Percentiles rank a stretch among this genome's conserved stretches.
Conservation (phyloP, 2,113 vertebrate species). For the Apus apus region DNA sequence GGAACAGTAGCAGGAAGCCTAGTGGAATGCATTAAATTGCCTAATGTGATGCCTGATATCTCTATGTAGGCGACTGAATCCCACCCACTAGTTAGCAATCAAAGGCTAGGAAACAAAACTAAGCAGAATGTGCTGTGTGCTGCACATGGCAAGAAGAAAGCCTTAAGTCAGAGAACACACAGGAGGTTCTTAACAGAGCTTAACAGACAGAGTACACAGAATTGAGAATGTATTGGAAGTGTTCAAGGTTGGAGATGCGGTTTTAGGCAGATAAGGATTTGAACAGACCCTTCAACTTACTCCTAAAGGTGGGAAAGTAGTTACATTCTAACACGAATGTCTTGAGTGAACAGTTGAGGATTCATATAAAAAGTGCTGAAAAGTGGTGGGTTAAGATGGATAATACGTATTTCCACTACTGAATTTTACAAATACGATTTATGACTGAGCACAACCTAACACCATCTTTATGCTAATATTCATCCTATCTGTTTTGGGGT, state of each 20-base stretch:
- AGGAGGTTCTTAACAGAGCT: neutral
- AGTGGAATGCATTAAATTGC: neutral
- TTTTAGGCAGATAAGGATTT: neutral
- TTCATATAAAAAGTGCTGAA: neutral
- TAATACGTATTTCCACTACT: neutral
- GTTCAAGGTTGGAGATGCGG: neutral
- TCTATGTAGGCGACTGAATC: neutral
- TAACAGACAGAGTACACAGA: neutral
- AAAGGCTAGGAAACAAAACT: neutral
- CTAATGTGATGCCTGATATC: neutral
- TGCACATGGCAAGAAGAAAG: neutral
- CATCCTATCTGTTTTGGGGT: neutral
- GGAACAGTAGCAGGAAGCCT: neutral
- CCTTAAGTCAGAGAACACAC: neutral
- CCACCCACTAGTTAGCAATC: neutral
- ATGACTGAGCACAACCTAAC: neutral
- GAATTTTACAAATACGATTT: neutral
- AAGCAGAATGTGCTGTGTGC: neutral
- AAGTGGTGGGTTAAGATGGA: neutral
- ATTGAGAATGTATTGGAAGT: neutral
- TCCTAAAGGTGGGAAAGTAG: neutral
- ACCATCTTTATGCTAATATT: neutral
- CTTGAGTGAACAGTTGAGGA: neutral
- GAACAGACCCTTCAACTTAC: neutral
- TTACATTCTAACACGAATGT: neutral